Conservation (phyloP, 2,113 vertebrate species). For the Pomatorhinus ruficollis region DNA sequence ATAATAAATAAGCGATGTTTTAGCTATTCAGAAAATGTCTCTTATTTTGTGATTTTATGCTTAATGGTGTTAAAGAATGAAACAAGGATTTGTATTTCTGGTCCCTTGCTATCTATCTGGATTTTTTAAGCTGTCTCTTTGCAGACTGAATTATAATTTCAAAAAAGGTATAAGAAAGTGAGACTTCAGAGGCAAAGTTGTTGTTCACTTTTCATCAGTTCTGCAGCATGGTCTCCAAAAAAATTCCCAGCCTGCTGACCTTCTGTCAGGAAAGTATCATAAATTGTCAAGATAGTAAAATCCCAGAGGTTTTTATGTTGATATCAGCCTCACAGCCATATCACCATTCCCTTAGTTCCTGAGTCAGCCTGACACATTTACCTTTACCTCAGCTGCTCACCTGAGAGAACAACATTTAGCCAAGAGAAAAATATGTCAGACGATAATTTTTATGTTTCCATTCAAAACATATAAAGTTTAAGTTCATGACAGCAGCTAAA, state of each 20-base stretch:
- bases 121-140: neutral
- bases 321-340: neutral
- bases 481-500: neutral
- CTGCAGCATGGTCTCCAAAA: neutral
- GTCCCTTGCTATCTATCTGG: neutral
- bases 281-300: conserved; percentile 39
- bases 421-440: neutral
- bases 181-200: neutral
- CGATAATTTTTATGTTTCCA: neutral
- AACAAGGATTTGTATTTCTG: neutral
- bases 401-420: neutral
- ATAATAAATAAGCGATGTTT: neutral
- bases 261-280: neutral
- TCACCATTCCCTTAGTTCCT: neutral
- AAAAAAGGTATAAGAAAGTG: neutral
- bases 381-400: neutral
- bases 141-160: neutral
- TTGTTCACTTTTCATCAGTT: neutral
- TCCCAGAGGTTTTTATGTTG: conserved; percentile 7
- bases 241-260: neutral
- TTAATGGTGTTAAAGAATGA: neutral
- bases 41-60: neutral
- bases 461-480: neutral
- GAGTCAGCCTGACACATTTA: neutral
- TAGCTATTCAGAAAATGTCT: neutral